Evolutionary conservation across 1,140 invertebrate genomes (phyloP).

Genomic region (Brachystomella parvula): DNA sequence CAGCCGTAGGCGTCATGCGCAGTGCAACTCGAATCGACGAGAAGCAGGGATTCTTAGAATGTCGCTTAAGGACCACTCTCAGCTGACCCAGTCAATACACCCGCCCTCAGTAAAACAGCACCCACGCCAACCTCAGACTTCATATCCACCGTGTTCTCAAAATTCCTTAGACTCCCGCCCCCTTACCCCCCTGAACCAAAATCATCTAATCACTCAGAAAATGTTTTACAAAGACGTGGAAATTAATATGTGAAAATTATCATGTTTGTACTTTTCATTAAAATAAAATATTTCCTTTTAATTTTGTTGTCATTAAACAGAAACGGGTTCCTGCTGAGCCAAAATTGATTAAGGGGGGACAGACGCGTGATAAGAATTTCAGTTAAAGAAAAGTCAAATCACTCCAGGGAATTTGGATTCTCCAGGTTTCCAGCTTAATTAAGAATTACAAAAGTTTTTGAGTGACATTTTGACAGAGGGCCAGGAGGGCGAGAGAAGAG

Average conservation of each 20-base stretch:
- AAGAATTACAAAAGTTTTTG: too few species aligned
- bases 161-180: background rate
- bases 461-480: too few species aligned
- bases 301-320: background rate
- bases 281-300: background rate
- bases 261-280: background rate
- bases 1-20: background rate
- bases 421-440: too few species aligned
- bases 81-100: background rate
- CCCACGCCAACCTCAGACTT: background rate
- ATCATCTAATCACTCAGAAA: background rate
- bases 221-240: conserved; percentile 31
- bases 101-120: background rate
- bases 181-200: background rate
- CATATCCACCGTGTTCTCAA: background rate
- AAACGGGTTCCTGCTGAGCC: background rate
- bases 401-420: too few species aligned
- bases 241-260: conserved; percentile 15
- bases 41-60: background rate
- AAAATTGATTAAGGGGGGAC: background rate
- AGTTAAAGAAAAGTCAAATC: too few species aligned
- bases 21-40: background rate
- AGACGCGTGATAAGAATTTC: background rate
- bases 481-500: too few species aligned
- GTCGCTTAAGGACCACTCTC: background rate